A percentile compares a stretch with the other conserved stretches of the same genome.
phyloP scores from a whole-genome alignment of 30 jellyfish, hydroid and myxozoan species.

The Aurelia sp. region DNA sequence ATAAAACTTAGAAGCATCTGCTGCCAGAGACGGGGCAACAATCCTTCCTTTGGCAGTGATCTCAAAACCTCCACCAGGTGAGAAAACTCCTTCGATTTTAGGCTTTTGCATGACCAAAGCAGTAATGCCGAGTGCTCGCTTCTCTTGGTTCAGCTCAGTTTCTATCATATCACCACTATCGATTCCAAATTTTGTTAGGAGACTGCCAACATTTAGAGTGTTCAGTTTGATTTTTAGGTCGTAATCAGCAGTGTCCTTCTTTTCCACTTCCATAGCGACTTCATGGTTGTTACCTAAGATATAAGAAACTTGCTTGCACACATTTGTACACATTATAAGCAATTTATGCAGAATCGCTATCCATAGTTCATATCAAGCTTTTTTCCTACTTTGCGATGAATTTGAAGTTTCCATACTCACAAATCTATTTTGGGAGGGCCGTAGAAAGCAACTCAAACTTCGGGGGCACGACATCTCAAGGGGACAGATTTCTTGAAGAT shows the following conservation, averaged over 20 bases:
- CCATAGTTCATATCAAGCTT: too few relatives aligned
- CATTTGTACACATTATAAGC: too few relatives aligned
- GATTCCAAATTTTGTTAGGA: slow-evolving; percentile 23
- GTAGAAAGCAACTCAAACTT: too few relatives aligned
- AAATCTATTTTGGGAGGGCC: too few relatives aligned
- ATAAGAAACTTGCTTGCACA: too few relatives aligned
- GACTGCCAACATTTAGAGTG: not conserved
- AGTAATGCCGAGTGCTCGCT: slow-evolving; percentile 21
- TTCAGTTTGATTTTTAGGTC: not conserved
- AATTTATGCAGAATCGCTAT: too few relatives aligned
- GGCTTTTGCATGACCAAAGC: slow-evolving; percentile 13
- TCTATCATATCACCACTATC: not conserved
- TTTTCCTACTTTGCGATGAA: too few relatives aligned
- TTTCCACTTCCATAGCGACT: slow-evolving; percentile 23
- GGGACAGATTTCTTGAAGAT: too few relatives aligned
- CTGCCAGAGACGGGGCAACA: slow-evolving; percentile 40
- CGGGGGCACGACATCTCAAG: too few relatives aligned
- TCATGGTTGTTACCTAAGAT: slow-evolving; percentile 1
- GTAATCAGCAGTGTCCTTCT: slow-evolving; percentile 19
- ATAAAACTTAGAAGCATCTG: slow-evolving; percentile 40
- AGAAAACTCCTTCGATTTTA: slow-evolving; percentile 29
- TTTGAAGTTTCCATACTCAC: too few relatives aligned
- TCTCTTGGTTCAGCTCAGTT: slow-evolving; percentile 5
- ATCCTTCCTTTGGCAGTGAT: slow-evolving; percentile 47
- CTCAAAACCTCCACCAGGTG: slow-evolving; percentile 54